Evolutionary conservation across 2,113 vertebrate species (phyloP).

Genomic region (Pelodiscus sinensis): DNA sequence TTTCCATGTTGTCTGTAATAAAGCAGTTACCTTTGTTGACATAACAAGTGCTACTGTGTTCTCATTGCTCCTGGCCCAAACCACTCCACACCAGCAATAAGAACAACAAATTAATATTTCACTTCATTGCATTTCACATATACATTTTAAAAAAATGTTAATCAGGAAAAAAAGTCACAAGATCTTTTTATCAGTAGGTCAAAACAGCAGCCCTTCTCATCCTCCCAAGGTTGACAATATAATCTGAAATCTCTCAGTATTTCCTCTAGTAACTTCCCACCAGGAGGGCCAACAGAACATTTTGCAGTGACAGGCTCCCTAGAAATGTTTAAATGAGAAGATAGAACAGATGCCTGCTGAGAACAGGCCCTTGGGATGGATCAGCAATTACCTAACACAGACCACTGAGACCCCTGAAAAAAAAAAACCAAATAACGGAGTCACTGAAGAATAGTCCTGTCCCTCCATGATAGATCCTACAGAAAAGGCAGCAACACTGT

Average conservation of each 20-base stretch:
- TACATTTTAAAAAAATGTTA: neutral
- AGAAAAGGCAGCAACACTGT: no score
- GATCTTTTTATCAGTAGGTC: neutral
- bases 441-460: neutral
- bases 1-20: neutral
- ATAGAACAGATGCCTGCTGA: neutral
- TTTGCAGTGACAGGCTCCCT: neutral
- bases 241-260: neutral
- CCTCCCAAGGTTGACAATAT: neutral
- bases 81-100: neutral
- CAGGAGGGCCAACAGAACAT: neutral
- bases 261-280: neutral
- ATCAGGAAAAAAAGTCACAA: neutral
- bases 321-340: neutral
- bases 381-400: neutral
- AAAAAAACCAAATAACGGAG: neutral
- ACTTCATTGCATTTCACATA: neutral
- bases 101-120: neutral
- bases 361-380: neutral
- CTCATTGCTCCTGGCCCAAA: neutral
- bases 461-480: neutral
- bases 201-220: neutral
- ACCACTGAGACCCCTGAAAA: neutral
- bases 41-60: constrained; percentile 3
- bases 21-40: neutral